These are phyloP conservation scores for Microctonus brassicae DNA, from an alignment of 2,888 invertebrate genomes.

Conservation along the genomic window DNA sequence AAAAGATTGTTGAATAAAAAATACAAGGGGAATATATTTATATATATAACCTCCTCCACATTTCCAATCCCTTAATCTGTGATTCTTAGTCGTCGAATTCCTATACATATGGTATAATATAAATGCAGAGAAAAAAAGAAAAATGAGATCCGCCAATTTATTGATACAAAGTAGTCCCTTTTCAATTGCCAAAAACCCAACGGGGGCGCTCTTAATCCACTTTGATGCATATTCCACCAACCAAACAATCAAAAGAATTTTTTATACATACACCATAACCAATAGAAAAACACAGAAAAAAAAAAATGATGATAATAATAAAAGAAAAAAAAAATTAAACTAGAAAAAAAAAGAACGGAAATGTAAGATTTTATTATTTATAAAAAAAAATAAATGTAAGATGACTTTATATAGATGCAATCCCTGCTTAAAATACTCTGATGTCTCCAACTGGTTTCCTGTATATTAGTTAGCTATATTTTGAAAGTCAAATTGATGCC, in stretches of 20 bases:
- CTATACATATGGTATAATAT: neutral
- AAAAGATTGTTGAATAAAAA: slow-evolving; percentile 19
- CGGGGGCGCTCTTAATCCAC: slow-evolving; percentile 52
- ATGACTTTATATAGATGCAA: neutral
- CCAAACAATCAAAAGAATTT: neutral
- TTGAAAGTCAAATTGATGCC: neutral
- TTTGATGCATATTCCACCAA: slow-evolving; percentile 49
- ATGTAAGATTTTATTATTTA: slow-evolving; percentile 2
- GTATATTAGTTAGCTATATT: neutral
- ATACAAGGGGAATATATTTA: neutral
- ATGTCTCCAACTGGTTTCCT: neutral
- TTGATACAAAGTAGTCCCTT: slow-evolving; percentile 52
- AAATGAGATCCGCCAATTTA: slow-evolving; percentile 53
- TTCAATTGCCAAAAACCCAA: slow-evolving; percentile 45
- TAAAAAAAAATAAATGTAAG: neutral
- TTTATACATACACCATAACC: neutral
- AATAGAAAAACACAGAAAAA: neutral
- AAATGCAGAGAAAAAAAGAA: neutral
- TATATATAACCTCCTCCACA: no score
- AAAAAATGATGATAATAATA: neutral
- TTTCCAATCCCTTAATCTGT: slow-evolving; percentile 56
- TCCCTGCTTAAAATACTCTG: neutral
- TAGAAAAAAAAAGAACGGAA: neutral
- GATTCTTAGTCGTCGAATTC: slow-evolving; percentile 54
- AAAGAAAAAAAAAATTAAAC: neutral